These are phyloP conservation scores for Rhineura floridana DNA, from an alignment of 2,113 vertebrate genomes.

Conservation along the genomic window DNA sequence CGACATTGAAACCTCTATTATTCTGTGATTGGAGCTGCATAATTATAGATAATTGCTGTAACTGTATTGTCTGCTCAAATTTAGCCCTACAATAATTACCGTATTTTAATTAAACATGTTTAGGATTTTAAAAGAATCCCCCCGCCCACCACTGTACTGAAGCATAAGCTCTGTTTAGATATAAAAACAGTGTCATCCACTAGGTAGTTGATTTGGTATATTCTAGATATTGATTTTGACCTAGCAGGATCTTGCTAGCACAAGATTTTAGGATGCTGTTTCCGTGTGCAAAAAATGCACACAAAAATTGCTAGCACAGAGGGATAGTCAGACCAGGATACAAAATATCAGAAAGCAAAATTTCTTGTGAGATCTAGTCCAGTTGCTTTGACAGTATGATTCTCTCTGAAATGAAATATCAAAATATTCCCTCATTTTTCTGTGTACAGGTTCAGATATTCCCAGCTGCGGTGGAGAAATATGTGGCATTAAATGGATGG, in stretches of 20 bases:
- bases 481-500: background rate
- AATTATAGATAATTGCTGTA: constrained; percentile 76
- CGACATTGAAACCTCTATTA: constrained; percentile 79
- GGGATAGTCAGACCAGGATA: constrained; percentile 37
- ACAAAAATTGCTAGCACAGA: constrained; percentile 35
- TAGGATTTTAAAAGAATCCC: constrained; percentile 65
- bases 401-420: background rate
- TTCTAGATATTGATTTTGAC: constrained; percentile 32
- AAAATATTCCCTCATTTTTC: background rate
- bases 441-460: background rate
- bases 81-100: constrained; percentile 72
- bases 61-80: constrained; percentile 76
- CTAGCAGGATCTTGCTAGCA: constrained; percentile 30
- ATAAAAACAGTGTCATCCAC: constrained; percentile 32
- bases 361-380: constrained; percentile 24
- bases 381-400: background rate
- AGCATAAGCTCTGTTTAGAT: constrained; percentile 64
- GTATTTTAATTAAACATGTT: constrained; percentile 80
- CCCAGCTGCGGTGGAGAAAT: background rate
- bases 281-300: too few relatives aligned
- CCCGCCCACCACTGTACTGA: constrained; percentile 42
- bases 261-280: too few relatives aligned
- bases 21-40: constrained; percentile 70
- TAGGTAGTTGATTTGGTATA: constrained; percentile 37
- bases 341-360: background rate